Base-by-base conservation (phyloP, 2,888 invertebrate genomes). In the Drosophila koepferae region DNA sequence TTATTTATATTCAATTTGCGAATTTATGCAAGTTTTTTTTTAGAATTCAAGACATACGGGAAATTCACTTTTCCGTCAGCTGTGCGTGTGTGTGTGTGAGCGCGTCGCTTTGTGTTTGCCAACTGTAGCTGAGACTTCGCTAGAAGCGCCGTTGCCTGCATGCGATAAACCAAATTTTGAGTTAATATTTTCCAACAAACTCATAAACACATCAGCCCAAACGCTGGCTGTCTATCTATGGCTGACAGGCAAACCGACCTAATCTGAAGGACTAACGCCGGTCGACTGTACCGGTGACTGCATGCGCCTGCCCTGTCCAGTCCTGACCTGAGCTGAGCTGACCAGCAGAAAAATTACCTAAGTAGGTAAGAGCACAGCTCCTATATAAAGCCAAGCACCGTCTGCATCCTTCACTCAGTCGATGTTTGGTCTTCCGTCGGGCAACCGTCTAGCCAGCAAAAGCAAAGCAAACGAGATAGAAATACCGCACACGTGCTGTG, bases 1-100 rank as follows among this genome's bases (percentile, higher is more conserved):
- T 86, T 86, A 90, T 86, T 90, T 90, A 90, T 89, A 86, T 90
- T 86, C 86, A 86, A 86, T 86, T 86, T 86, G 73, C 54, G 84
- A 81, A 75, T 86, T 86, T 86, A 80, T 80, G 86, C 72, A 77
- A 75, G 56, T 69, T 60, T 44, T 65, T 44, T 49, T 72, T 73
- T 53, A 51, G 55, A 54, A 38, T 40, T 38, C 38, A 56, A 43
- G 54, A 44, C 38, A 59, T 48, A 43, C 70, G 77, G 80, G 77
- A 75, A 76, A 80, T 70, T 80, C 77, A 80, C 34, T 68, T 77
- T 77, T 74, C 64, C 80, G 40, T 65, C 68, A 62, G 28, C 46
- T 67, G 62, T 9, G 44, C 46, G 34, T 46, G 72, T 43, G 55
- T 71, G 62, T 12, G 55, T 51, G 34, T 55, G 72, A 20, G 44